phyloP scores from a whole-genome alignment of 2,888 invertebrate species.

The Clivina fossor region DNA sequence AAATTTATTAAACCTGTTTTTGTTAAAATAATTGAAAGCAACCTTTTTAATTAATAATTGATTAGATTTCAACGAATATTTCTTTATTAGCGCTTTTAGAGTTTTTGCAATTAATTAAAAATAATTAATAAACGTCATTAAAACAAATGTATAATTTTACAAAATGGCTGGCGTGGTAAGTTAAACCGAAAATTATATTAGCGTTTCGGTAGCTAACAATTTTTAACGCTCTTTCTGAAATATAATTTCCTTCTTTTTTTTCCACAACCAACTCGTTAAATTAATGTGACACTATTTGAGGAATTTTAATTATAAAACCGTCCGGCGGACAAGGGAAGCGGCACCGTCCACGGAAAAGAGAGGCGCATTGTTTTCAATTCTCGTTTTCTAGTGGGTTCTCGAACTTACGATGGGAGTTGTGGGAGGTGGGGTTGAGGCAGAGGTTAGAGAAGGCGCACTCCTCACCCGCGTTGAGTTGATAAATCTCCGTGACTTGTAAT shows the following conservation, averaged over 20 bases:
- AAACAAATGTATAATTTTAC: background rate
- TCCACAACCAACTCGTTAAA: constrained; percentile 18
- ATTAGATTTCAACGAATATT: too few species aligned
- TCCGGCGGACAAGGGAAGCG: too few species aligned
- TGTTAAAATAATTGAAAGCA: too few species aligned
- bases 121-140: background rate
- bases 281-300: constrained; percentile 33
- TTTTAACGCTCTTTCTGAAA: constrained; percentile 24
- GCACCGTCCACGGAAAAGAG: too few species aligned
- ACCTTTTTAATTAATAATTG: too few species aligned
- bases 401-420: background rate
- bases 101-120: background rate
- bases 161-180: background rate
- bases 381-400: constrained; percentile 21
- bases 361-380: constrained; percentile 26
- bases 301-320: constrained; percentile 32
- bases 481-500: constrained; percentile 40
- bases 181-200: constrained; percentile 21
- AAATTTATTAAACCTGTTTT: too few species aligned
- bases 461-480: constrained; percentile 27
- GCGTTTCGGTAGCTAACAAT: constrained; percentile 23
- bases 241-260: constrained; percentile 30
- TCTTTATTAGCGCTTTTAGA: background rate
- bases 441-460: background rate
- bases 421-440: too few species aligned